phyloP scores from a whole-genome alignment of 1,140 invertebrate genomes.

The Oryctes rhinoceros region DNA sequence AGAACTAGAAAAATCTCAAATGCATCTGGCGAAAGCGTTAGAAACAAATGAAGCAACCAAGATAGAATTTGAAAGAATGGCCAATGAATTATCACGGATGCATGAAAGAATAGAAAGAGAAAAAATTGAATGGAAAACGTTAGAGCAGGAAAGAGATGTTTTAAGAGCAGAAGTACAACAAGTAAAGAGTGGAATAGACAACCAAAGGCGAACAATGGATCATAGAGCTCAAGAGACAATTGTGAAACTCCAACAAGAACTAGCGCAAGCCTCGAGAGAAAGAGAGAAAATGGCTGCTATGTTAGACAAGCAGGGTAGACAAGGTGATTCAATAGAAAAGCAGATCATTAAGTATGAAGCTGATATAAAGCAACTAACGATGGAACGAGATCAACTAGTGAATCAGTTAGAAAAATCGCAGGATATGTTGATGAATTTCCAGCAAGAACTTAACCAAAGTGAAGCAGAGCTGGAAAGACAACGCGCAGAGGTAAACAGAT shows the following conservation, averaged over 20 bases:
- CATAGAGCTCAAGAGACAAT: slow-evolving; percentile 72
- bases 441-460: slow-evolving; percentile 83
- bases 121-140: slow-evolving; percentile 70
- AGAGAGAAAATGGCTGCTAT: slow-evolving; percentile 78
- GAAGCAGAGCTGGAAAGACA: slow-evolving; percentile 84
- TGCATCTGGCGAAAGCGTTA: slow-evolving; percentile 81
- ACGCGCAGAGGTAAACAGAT: slow-evolving; percentile 78
- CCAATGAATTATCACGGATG: slow-evolving; percentile 78
- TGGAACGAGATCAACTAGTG: slow-evolving; percentile 87
- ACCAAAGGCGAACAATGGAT: slow-evolving; percentile 69
- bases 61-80: slow-evolving; percentile 84
- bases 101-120: slow-evolving; percentile 79
- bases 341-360: slow-evolving; percentile 82
- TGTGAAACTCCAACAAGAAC: slow-evolving; percentile 73
- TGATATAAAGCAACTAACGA: slow-evolving; percentile 84
- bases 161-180: slow-evolving; percentile 74
- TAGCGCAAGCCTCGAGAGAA: slow-evolving; percentile 74
- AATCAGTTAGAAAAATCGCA: slow-evolving; percentile 90
- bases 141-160: slow-evolving; percentile 76
- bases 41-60: slow-evolving; percentile 80
- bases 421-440: slow-evolving; percentile 92
- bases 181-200: slow-evolving; percentile 71
- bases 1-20: slow-evolving; percentile 85
- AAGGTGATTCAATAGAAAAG: slow-evolving; percentile 83
- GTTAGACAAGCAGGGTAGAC: slow-evolving; percentile 77